Conservation (phyloP, 2,797 vertebrate species). For the Myotis pilosus region DNA sequence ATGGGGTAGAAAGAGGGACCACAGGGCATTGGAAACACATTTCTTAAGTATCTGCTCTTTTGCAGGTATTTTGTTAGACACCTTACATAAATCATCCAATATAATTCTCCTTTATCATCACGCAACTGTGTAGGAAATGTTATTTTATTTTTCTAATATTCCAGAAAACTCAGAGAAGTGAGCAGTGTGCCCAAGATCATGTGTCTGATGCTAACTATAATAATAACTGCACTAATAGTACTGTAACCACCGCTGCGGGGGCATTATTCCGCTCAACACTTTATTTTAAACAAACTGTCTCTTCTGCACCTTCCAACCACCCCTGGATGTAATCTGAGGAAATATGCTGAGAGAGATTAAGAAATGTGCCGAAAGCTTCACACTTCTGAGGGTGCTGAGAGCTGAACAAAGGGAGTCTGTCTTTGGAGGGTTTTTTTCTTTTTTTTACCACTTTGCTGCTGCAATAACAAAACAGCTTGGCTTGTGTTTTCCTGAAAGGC, state of each 20-base stretch:
- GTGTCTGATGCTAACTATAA: background rate
- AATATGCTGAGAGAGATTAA: background rate
- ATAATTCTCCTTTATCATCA: background rate
- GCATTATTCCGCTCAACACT: background rate
- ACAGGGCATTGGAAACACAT: background rate
- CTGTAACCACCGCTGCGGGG: background rate
- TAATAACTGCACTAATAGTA: background rate
- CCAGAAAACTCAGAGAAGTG: background rate
- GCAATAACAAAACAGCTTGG: background rate
- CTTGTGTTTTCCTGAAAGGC: background rate
- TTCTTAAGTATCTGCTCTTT: background rate
- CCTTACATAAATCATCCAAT: background rate
- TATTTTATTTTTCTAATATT: background rate
- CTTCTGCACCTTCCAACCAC: background rate
- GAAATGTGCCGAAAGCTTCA: background rate
- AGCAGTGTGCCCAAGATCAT: background rate
- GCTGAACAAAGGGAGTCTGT: background rate
- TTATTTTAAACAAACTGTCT: background rate
- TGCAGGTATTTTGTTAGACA: background rate
- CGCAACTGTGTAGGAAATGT: background rate
- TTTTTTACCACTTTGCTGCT: background rate
- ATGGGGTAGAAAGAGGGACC: background rate
- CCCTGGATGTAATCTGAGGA: background rate
- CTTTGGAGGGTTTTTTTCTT: background rate
- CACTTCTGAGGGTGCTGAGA: background rate